Percentiles rank a stretch among this genome's conserved stretches.
These are phyloP conservation scores for Mylabris sibirica DNA, from an alignment of 2,888 invertebrate species.

Conservation along the genomic window DNA sequence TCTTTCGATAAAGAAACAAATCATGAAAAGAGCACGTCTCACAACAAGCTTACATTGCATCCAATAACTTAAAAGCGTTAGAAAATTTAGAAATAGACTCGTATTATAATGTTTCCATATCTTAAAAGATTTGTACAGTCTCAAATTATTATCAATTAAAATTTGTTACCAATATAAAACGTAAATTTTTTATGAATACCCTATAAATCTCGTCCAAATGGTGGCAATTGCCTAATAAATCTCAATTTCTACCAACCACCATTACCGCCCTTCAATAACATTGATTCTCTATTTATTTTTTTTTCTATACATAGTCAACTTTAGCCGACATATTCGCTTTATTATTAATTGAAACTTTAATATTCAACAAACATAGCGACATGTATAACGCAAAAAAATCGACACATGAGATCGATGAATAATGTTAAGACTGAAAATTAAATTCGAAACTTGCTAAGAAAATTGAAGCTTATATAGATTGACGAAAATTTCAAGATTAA, in stretches of 20 bases:
- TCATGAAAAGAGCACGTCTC: too few relatives aligned
- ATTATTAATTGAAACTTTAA: background rate
- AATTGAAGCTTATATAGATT: background rate
- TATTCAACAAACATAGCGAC: background rate
- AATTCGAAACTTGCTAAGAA: background rate
- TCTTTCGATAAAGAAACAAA: too few relatives aligned
- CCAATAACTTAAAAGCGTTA: too few relatives aligned
- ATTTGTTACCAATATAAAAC: too few relatives aligned
- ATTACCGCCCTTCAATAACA: too few relatives aligned
- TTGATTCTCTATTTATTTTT: too few relatives aligned
- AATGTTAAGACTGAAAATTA: background rate
- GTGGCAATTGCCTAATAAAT: background rate
- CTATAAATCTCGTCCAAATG: background rate
- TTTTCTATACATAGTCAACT: too few relatives aligned
- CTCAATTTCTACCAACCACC: background rate
- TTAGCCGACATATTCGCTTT: background rate
- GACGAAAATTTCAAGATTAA: background rate
- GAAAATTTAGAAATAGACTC: too few relatives aligned
- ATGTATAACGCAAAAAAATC: background rate
- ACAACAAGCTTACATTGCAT: too few relatives aligned
- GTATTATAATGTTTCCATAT: too few relatives aligned
- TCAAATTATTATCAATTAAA: background rate
- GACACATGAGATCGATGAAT: background rate
- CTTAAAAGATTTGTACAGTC: too few relatives aligned
- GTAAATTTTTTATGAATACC: background rate